These are phyloP conservation scores for Trogon melanurus DNA, from an alignment of 2,113 vertebrate species.

Conservation along the genomic window DNA sequence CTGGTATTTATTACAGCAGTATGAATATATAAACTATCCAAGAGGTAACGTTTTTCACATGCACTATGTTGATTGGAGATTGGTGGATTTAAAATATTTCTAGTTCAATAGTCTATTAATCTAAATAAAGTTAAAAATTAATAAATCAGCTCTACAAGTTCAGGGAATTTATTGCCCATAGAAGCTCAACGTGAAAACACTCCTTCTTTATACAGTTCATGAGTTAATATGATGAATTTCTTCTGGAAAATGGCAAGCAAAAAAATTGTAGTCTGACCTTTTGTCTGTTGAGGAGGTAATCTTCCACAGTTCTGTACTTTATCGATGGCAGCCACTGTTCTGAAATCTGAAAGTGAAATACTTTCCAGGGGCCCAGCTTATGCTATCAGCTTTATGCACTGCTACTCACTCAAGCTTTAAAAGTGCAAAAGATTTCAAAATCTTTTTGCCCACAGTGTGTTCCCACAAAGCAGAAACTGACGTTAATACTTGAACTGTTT, in stretches of 20 bases:
- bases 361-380: not conserved
- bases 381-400: conserved; percentile 27
- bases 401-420: conserved; percentile 17
- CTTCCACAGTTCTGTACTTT: not conserved
- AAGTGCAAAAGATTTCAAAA: not conserved
- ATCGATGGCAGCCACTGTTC: not conserved
- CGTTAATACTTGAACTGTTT: not conserved
- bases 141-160: not conserved
- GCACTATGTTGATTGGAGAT: not conserved
- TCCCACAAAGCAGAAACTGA: conserved; percentile 13
- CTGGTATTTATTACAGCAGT: not conserved
- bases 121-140: not conserved
- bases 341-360: not conserved
- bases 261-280: conserved; percentile 60
- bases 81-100: not conserved
- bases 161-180: not conserved
- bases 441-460: not conserved
- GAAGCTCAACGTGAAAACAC: not conserved
- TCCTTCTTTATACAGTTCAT: not conserved
- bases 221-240: not conserved
- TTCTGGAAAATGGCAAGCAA: conserved; percentile 18
- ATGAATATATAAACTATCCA: not conserved
- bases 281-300: not conserved
- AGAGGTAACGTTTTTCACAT: not conserved
- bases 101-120: not conserved